A percentile compares a stretch with the other conserved stretches of the same genome.
phyloP scores from a whole-genome alignment of 2,888 invertebrate genomes.

The Drosophila phalerata region DNA sequence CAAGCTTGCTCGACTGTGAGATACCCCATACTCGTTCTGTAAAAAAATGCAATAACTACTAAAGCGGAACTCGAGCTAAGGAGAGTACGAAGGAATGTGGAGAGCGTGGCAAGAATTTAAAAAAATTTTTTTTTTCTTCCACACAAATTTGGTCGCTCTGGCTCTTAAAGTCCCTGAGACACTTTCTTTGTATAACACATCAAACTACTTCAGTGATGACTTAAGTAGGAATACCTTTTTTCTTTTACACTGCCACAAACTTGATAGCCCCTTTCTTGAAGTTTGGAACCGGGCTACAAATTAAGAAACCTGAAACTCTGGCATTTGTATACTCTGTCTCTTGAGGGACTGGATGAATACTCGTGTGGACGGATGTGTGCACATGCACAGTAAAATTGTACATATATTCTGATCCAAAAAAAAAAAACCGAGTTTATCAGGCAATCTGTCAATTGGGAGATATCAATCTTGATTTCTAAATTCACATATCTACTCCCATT shows the following conservation, averaged over 20 bases:
- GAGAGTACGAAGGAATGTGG: too few species aligned
- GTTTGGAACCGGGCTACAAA: background rate
- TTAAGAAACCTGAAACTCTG: slow-evolving; percentile 25
- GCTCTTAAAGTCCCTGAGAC: too few species aligned
- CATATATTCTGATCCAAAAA: background rate
- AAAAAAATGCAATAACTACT: background rate
- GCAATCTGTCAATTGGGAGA: background rate
- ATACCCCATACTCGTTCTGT: background rate
- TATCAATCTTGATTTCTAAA: slow-evolving; percentile 3
- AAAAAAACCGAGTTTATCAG: background rate
- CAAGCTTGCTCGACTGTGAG: background rate
- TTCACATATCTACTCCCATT: background rate
- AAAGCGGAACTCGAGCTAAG: too few species aligned
- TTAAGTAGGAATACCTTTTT: too few species aligned
- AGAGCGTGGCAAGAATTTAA: too few species aligned
- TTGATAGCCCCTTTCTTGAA: background rate
- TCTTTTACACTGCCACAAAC: background rate
- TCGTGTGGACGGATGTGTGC: background rate
- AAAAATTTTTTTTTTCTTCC: too few species aligned
- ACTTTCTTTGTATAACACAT: too few species aligned
- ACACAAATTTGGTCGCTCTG: too few species aligned
- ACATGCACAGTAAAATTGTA: background rate
- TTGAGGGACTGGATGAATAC: background rate
- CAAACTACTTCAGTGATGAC: too few species aligned
- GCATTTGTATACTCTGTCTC: slow-evolving; percentile 14